Evolutionary conservation across 2,113 vertebrate genomes (phyloP).

Genomic region (Hemichromis elongatus): DNA sequence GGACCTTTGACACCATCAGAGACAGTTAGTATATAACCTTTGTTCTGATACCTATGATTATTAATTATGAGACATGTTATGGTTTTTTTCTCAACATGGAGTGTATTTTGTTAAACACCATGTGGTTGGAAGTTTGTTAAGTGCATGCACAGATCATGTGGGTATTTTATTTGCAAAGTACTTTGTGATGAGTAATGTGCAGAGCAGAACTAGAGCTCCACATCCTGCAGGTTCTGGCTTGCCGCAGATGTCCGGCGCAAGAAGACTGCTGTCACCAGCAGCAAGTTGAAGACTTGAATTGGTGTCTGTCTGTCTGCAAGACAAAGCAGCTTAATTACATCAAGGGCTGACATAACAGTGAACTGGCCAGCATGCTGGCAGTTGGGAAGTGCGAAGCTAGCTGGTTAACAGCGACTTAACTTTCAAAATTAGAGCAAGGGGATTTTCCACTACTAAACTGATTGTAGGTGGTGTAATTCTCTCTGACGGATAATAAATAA

Average conservation of each 20-base stretch:
- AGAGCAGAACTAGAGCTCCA: background rate
- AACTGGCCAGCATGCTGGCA: background rate
- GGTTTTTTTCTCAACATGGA: background rate
- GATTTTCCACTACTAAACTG: background rate
- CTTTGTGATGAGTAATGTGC: background rate
- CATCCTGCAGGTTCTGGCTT: background rate
- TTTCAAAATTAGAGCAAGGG: background rate
- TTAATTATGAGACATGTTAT: background rate
- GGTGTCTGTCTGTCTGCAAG: background rate
- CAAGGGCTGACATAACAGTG: background rate
- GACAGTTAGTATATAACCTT: conserved; percentile 81
- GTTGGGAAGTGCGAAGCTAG: background rate
- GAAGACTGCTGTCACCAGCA: background rate
- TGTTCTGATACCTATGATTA: background rate
- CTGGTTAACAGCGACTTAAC: background rate
- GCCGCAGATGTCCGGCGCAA: background rate
- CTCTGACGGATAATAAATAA: too few relatives aligned
- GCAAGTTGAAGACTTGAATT: background rate
- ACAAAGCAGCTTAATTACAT: background rate
- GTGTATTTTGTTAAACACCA: accelerated
- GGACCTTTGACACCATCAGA: conserved; percentile 96
- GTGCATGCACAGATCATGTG: accelerated
- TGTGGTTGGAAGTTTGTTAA: background rate
- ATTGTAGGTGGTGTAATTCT: too few relatives aligned
- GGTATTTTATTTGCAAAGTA: background rate